Conservation (phyloP, 2,113 vertebrate genomes). For the Pungitius pungitius region DNA sequence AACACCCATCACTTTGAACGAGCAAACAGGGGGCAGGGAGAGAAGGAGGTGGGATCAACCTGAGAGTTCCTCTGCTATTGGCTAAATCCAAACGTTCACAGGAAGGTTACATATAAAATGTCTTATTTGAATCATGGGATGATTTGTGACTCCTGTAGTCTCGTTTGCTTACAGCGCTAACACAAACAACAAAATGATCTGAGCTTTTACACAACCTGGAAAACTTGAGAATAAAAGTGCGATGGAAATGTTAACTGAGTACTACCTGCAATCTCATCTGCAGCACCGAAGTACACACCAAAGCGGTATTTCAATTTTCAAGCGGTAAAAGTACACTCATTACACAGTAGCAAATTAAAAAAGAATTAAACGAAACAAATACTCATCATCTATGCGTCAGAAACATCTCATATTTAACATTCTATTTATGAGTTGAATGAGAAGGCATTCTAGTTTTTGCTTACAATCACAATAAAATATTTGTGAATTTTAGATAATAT, state of each 20-base stretch:
- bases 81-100: slow-evolving; percentile 25
- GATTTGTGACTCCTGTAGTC: neutral
- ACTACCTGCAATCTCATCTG: neutral
- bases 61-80: slow-evolving; percentile 25
- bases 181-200: slow-evolving; percentile 13
- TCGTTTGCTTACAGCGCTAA: neutral
- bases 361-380: neutral
- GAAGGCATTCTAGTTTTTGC: neutral
- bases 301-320: neutral
- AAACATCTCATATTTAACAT: neutral
- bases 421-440: neutral
- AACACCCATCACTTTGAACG: slow-evolving; percentile 51
- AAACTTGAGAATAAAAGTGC: neutral
- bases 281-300: neutral
- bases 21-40: slow-evolving; percentile 40
- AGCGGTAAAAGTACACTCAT: slow-evolving; percentile 9
- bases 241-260: slow-evolving; percentile 1
- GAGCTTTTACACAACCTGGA: neutral
- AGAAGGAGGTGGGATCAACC: slow-evolving; percentile 26
- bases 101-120: neutral
- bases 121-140: neutral
- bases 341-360: neutral
- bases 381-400: neutral
- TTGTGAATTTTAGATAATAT: neutral
- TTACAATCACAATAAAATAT: neutral